Base-by-base conservation (phyloP, 37 sponge, comb jelly and placozoan genomes). In the Sycon ciliatum region DNA sequence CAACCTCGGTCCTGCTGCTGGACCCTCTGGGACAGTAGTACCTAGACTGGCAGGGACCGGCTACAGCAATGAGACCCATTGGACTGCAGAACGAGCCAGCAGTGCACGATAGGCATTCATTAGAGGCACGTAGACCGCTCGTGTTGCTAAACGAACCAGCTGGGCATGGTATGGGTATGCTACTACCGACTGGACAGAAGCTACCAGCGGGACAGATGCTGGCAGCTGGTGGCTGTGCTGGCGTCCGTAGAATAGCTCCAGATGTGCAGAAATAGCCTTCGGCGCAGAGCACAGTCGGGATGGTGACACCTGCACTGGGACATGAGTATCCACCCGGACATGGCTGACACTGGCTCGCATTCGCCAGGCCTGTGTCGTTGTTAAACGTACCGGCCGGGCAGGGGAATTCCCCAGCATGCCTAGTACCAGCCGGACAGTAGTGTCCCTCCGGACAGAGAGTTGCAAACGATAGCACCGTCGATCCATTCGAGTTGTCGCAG, bases 321-420 rank as follows among this genome's bases (percentile, higher is more conserved):
- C 74, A 73, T 3, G 39, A 56, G 11, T 66, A 16, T 24, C 74
- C 74, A 28, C 62, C 77, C 3, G 35, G 26, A 38, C 77, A 76
- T 9, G 77, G 42, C 24, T 32, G 4, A 76, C 77, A 76, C 32
- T 69, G 72, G 53, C 16, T 46, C 13, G 18, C 18, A 46, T 46
- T 46, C 35, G 9, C 36, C 4, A 20, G 68, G 16, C 77, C 77
- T 4, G 16, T 24, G 4, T 66, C 18, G 38, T 36, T 27, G 26
- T 30, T 11, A 65, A 32, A 76, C 26, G 77, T 76, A 5, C 77
- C 77, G 4, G 6, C n/a, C 26, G 69, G 77, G 74, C 77, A 76
- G 40, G 52, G 69, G 28, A 23, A 5, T 22, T 38, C 67, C 4
- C 34, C 9, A 6, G 13, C 77, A 18, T 28, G 63, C 11, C 4